A percentile compares a stretch with the other conserved stretches of the same genome.
phyloP scores from a whole-genome alignment of 2,888 invertebrate species.

The Protula sp. region DNA sequence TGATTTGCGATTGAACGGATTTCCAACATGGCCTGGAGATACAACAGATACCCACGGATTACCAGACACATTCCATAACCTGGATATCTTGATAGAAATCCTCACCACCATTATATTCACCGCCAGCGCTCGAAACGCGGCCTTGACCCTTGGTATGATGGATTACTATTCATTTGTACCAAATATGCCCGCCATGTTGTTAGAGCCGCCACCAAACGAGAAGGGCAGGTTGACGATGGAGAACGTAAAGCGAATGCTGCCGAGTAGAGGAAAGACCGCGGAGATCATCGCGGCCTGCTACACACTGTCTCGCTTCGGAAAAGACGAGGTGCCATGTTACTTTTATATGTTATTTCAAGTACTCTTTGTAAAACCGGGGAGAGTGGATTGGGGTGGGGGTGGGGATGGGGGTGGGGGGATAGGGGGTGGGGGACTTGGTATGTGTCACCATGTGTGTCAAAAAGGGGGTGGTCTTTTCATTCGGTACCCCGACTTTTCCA shows the following conservation, averaged over 20 bases:
- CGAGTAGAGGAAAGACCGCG: slow-evolving; percentile 12
- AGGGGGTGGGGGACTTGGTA: background rate
- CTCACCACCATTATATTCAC: slow-evolving; percentile 20
- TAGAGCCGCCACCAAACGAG: slow-evolving; percentile 11
- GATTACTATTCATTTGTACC: slow-evolving; percentile 18
- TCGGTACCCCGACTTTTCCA: too few species aligned
- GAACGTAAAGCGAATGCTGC: slow-evolving; percentile 9
- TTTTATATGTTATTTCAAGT: too few species aligned
- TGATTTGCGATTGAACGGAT: slow-evolving; percentile 12
- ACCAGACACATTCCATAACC: slow-evolving; percentile 3
- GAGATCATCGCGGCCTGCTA: slow-evolving; percentile 21
- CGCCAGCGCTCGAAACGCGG: slow-evolving; percentile 14
- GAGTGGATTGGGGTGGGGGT: background rate
- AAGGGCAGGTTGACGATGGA: slow-evolving; percentile 7
- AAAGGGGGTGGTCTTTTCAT: too few species aligned
- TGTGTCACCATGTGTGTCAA: background rate
- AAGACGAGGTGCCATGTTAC: slow-evolving; percentile 10
- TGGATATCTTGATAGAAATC: slow-evolving; percentile 18
- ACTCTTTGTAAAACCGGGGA: background rate
- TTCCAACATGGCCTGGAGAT: slow-evolving; percentile 2
- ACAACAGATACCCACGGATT: slow-evolving; percentile 8
- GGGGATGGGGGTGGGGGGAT: background rate
- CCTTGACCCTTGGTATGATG: slow-evolving; percentile 16
- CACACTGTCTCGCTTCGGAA: slow-evolving; percentile 9
- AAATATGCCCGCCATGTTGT: slow-evolving; percentile 18